Conservation (phyloP, 2,797 vertebrate genomes). For the Gymnothorax javanicus region DNA sequence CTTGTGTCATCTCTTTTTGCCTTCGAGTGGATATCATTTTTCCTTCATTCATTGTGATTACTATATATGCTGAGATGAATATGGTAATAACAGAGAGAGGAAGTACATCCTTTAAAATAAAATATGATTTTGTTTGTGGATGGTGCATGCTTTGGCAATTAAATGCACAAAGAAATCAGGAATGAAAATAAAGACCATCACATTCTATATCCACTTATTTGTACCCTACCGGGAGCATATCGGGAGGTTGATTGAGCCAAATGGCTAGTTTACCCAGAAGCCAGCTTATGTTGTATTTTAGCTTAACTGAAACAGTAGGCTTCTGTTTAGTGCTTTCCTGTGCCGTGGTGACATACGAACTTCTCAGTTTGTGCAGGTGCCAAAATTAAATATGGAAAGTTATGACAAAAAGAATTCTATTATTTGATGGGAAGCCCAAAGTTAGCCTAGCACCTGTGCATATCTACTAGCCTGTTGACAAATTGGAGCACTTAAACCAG, state of each 20-base stretch:
- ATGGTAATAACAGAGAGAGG: slow-evolving; percentile 3
- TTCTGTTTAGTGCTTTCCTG: neutral
- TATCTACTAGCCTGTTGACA: neutral
- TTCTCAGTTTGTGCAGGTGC: neutral
- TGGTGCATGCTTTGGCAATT: neutral
- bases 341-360: neutral
- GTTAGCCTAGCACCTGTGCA: neutral
- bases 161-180: neutral
- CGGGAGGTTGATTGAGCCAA: neutral
- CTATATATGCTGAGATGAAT: neutral
- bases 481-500: neutral
- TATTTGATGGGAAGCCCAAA: neutral
- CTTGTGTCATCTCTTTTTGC: neutral
- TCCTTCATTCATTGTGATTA: neutral
- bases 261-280: neutral
- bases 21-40: slow-evolving; percentile 6
- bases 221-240: neutral
- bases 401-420: neutral
- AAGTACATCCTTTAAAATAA: neutral
- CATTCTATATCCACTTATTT: neutral
- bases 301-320: neutral
- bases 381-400: neutral
- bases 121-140: neutral
- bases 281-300: neutral
- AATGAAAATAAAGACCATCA: neutral